Conservation (phyloP, 1,140 invertebrate species). For the Drosophila trapezifrons region DNA sequence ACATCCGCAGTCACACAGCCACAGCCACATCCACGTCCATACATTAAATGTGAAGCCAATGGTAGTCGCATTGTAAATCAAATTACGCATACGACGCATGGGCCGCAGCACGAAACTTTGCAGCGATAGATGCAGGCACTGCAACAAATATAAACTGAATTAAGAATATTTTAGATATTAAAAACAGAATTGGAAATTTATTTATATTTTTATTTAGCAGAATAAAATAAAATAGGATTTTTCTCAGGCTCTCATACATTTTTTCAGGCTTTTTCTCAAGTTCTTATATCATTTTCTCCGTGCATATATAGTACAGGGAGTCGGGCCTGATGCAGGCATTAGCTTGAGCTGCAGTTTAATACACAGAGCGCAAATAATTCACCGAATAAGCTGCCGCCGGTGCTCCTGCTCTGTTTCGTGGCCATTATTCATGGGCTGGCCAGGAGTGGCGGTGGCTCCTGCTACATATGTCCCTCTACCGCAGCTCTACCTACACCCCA, state of each 20-base stretch:
- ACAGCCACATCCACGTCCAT: constrained; percentile 4
- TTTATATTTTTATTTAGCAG: no score
- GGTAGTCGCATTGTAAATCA: constrained; percentile 62
- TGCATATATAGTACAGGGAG: not conserved
- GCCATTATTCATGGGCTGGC: constrained; percentile 66
- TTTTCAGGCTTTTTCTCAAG: not conserved
- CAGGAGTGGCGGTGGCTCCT: constrained; percentile 13
- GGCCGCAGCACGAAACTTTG: constrained; percentile 17
- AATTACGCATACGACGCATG: constrained; percentile 66
- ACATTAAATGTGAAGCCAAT: constrained; percentile 31
- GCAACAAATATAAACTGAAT: not conserved
- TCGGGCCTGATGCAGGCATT: constrained; percentile 54
- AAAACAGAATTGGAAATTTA: not conserved
- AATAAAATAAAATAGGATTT: no score
- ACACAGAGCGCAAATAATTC: constrained; percentile 78
- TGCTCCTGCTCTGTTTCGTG: constrained; percentile 45
- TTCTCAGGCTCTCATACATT: no score
- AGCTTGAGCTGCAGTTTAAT: constrained; percentile 77
- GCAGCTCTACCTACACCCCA: not conserved
- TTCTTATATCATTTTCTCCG: not conserved
- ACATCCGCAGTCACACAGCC: constrained; percentile 2
- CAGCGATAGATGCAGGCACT: constrained; percentile 11
- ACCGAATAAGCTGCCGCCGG: constrained; percentile 71
- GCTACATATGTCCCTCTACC: constrained; percentile 22
- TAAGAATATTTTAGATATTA: not conserved